Evolutionary conservation across 2,888 invertebrate genomes (phyloP), one percentile per base, ranked within the genome.

Genomic region (Aleiodes alternator): DNA sequence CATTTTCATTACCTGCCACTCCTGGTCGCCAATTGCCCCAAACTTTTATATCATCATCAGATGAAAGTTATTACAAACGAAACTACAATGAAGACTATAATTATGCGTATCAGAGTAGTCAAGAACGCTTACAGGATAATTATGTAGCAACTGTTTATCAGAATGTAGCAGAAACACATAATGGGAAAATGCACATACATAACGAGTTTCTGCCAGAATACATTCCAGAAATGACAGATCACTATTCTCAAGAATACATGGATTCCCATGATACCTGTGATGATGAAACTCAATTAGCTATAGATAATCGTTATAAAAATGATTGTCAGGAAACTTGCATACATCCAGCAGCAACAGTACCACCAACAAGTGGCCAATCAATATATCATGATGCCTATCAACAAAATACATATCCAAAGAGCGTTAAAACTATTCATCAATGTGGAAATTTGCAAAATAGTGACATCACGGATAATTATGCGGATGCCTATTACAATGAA

Each of bases 11-110:
- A 80, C 92, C 92, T 66, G 90, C 92, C 12, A 92, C 92, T 34
- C 92, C 92, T 38, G 92, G 92, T 76, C 87, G 92, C 77, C 91
- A 91, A 86, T 88, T 91, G 82, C 92, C 92, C 80, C 84, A 84
- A 80, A 86, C 86, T 50, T 82, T 85, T 81, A 84, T 23, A 23
- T 23, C 86, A 77, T 84, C 87, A 80, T 85, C 86, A 74, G 85
- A 89, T 79, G 87, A 89, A 81, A 85, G 82, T 82, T 91, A 90
- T 77, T 90, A 90, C 80, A 90, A 90, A 80, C 87, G 87, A 78
- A 90, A 90, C 79, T 94, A 93, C 88, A 93, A 93, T 88, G 93
- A 94, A 86, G 93, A 94, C 89, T 94, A 94, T 86, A 94, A 93
- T 88, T 93, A 93, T 88, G 93, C 93, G 88, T 94, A 94, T 90